Evolutionary conservation across 2,888 invertebrate species (phyloP).

Genomic region (Ceriagrion tenellum): DNA sequence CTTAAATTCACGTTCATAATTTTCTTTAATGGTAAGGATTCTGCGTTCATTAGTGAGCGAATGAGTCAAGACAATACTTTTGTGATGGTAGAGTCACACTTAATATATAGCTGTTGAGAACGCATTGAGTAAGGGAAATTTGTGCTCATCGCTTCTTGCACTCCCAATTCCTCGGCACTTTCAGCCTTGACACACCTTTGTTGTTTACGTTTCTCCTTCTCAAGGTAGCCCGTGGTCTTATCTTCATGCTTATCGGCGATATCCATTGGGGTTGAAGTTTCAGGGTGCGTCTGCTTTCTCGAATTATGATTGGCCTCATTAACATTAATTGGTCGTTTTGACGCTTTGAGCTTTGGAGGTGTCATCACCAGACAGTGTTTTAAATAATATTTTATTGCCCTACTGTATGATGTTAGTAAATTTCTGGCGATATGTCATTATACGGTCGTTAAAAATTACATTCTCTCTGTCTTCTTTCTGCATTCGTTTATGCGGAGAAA

Average conservation of each 20-base stretch:
- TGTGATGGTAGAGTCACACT: too few species aligned
- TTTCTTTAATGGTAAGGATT: too few species aligned
- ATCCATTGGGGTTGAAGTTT: not conserved
- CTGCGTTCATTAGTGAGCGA: too few species aligned
- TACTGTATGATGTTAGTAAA: too few species aligned
- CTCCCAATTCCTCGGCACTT: not conserved
- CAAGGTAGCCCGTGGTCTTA: not conserved
- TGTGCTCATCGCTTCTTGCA: not conserved
- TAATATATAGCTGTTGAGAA: not conserved
- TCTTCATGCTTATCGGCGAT: not conserved
- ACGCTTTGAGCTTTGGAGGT: not conserved
- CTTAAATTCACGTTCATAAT: too few species aligned
- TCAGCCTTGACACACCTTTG: constrained; percentile 32
- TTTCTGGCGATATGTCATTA: too few species aligned
- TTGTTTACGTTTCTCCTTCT: constrained; percentile 11
- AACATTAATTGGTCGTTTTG: not conserved
- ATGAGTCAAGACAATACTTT: too few species aligned
- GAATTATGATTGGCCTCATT: not conserved
- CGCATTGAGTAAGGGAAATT: not conserved
- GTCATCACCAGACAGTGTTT: not conserved
- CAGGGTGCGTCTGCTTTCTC: not conserved
- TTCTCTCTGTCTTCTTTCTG: too few species aligned
- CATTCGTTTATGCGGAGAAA: too few species aligned
- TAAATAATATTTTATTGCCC: not conserved
- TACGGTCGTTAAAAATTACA: too few species aligned